These are phyloP conservation scores for Melangyna quadrimaculata DNA, from an alignment of 2,888 invertebrate genomes.

Conservation along the genomic window DNA sequence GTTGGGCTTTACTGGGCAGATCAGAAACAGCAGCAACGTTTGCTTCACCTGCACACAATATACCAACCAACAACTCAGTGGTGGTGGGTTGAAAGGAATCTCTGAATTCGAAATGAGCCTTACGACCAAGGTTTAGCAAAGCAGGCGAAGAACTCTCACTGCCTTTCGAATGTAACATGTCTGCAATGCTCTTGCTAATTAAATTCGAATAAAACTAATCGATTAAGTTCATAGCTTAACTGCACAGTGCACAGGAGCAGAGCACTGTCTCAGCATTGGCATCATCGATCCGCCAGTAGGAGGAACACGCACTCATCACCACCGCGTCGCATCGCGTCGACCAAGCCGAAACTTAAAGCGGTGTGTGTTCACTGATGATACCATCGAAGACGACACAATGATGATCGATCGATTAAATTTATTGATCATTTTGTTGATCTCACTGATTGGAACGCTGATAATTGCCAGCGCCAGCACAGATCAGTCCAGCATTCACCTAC, in stretches of 20 bases:
- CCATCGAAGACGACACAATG: constrained; percentile 40
- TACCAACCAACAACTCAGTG: neutral
- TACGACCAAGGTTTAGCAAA: constrained; percentile 16
- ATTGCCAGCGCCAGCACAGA: constrained; percentile 23
- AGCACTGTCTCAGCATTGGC: constrained; percentile 22
- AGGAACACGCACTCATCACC: constrained; percentile 26
- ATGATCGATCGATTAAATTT: constrained; percentile 71
- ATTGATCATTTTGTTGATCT: constrained; percentile 56
- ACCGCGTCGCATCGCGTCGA: too few relatives aligned
- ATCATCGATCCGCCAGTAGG: constrained; percentile 4
- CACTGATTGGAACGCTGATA: constrained; percentile 55
- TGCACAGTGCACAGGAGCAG: constrained; percentile 40
- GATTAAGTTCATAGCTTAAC: constrained; percentile 70
- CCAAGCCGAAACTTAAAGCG: constrained; percentile 12
- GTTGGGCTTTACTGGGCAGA: neutral
- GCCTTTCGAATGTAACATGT: constrained; percentile 60
- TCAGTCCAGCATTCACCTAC: neutral
- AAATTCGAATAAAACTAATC: constrained; percentile 75
- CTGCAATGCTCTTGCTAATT: constrained; percentile 73
- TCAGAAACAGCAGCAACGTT: constrained; percentile 6
- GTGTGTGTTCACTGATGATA: neutral
- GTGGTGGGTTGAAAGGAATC: constrained; percentile 46
- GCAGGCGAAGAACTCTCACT: constrained; percentile 35
- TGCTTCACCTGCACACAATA: constrained; percentile 3
- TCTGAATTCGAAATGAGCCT: constrained; percentile 72